Evolutionary conservation across 1,140 invertebrate genomes (phyloP).

Genomic region (Drosophila prosaltans): DNA sequence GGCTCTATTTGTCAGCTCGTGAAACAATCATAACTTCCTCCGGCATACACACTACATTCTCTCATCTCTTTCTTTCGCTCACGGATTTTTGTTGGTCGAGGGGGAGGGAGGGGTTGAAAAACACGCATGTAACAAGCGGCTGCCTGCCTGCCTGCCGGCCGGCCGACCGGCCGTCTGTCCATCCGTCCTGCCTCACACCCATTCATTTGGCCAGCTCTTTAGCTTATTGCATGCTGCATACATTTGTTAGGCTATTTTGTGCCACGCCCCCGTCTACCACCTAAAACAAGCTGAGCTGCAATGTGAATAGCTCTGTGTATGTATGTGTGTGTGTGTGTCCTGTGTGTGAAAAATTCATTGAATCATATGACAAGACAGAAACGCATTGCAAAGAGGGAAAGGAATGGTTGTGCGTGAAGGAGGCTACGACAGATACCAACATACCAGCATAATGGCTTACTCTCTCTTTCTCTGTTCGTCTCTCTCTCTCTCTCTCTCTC

Average conservation of each 20-base stretch:
- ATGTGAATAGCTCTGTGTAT: background rate
- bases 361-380: constrained; percentile 68
- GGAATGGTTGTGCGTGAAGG: background rate
- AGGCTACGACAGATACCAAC: constrained; percentile 39
- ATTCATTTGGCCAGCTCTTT: constrained; percentile 11
- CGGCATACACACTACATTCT: constrained; percentile 17
- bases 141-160: background rate
- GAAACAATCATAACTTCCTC: constrained; percentile 76
- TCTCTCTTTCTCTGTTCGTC: constrained; percentile 1
- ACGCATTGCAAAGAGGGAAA: constrained; percentile 23
- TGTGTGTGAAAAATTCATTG: constrained; percentile 74
- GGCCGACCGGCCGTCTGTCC: background rate
- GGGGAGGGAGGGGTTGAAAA: constrained; percentile 10
- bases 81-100: constrained; percentile 9
- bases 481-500: background rate
- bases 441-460: constrained; percentile 63
- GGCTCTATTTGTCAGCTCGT: constrained; percentile 77
- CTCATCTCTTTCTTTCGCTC: constrained; percentile 26
- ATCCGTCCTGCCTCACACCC: background rate
- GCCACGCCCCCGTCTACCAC: constrained; percentile 21
- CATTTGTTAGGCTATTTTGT: constrained; percentile 74
- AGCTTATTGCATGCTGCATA: constrained; percentile 69
- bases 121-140: constrained; percentile 57
- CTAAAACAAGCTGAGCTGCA: background rate
- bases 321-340: constrained; percentile 9